Conservation (phyloP, 1,140 invertebrate genomes). For the Pissodes strobi region DNA sequence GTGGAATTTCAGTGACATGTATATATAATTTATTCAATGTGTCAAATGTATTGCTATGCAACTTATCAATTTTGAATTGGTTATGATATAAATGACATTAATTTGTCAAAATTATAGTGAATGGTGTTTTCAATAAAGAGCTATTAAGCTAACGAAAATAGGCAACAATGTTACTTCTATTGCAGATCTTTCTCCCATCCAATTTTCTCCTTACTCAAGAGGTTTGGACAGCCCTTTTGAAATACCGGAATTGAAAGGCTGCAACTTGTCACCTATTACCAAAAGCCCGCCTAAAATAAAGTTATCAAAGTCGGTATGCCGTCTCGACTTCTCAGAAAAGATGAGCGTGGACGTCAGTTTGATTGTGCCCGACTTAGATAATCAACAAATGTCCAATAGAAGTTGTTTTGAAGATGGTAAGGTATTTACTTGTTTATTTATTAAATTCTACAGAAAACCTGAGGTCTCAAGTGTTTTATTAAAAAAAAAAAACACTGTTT, state of each 20-base stretch:
- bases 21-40: too few species aligned
- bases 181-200: constrained; percentile 41
- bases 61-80: too few species aligned
- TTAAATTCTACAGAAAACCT: neutral
- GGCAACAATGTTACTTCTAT: too few species aligned
- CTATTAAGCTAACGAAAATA: too few species aligned
- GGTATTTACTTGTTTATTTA: neutral
- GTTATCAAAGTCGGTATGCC: constrained; percentile 28
- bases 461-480: too few species aligned
- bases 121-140: neutral
- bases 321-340: constrained; percentile 39
- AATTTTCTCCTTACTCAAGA: constrained; percentile 33
- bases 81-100: too few species aligned
- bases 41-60: neutral
- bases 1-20: too few species aligned
- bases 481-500: too few species aligned
- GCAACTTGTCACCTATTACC: constrained; percentile 49
- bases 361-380: constrained; percentile 41
- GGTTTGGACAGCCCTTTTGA: constrained; percentile 15
- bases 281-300: constrained; percentile 12
- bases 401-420: constrained; percentile 6
- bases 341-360: constrained; percentile 46
- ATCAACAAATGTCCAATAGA: constrained; percentile 12
- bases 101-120: too few species aligned
- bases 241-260: constrained; percentile 41